phyloP scores from a whole-genome alignment of 92 coral and sea anemone genomes.

The Porites lobata region DNA sequence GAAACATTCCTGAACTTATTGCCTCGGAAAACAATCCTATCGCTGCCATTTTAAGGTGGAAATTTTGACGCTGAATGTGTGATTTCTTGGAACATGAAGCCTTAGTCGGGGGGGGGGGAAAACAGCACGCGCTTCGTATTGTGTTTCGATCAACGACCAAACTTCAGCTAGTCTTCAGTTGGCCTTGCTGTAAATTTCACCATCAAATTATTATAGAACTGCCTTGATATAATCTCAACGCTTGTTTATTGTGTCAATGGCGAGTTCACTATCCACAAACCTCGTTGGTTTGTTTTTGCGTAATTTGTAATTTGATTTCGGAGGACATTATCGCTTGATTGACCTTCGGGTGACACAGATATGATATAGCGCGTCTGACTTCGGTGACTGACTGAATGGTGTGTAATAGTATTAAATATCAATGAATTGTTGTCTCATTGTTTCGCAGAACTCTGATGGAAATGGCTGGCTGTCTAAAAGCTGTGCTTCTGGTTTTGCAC shows the following conservation, averaged over 20 bases:
- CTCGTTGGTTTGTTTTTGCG: slow-evolving; percentile 6
- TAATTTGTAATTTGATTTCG: slow-evolving; percentile 7
- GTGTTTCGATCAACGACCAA: slow-evolving; percentile 10
- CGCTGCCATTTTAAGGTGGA: background rate
- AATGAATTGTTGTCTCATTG: background rate
- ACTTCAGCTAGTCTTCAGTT: background rate
- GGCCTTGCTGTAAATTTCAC: background rate
- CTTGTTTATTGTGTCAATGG: background rate
- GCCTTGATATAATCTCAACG: no score
- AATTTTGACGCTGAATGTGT: slow-evolving; percentile 10
- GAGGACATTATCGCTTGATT: background rate
- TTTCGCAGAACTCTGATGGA: slow-evolving; percentile 32
- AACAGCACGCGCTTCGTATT: background rate
- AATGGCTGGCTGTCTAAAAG: background rate
- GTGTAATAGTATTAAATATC: background rate
- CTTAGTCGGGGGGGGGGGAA: background rate
- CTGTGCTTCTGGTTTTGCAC: background rate
- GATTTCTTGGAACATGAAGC: slow-evolving; percentile 1
- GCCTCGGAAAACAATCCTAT: background rate
- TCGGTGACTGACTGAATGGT: background rate
- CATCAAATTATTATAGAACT: background rate
- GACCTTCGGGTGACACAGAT: slow-evolving; percentile 22
- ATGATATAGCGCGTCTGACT: slow-evolving; percentile 4
- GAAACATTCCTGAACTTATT: slow-evolving; percentile 8
- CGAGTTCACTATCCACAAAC: slow-evolving; percentile 27